Evolutionary conservation across 2,797 vertebrate genomes (phyloP), one percentile per base, ranked within the genome.

Genomic region (Phylloscopus collybita): DNA sequence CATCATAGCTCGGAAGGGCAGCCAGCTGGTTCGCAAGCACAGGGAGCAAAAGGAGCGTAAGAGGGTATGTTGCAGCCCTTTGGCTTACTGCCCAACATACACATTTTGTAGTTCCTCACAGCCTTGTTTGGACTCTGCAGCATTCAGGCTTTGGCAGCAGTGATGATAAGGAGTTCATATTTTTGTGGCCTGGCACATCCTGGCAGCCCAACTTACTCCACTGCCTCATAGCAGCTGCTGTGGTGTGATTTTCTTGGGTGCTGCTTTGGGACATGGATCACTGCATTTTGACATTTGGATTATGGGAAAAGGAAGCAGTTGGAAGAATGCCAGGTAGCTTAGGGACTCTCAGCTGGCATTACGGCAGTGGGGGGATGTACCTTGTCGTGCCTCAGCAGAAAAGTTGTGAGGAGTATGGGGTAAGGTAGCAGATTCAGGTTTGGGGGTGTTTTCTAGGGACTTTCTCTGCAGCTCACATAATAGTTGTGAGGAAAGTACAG

Each of bases 41-140:
- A 98, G 99, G 60, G 99, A 99, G 94, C 99, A 99, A 88, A 99
- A 99, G 96, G 99, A 99, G 64, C 98, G 99, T 56, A 99, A 99
- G 92, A 99, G 99, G 99, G 99, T 99, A 90, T 22, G 96, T 49
- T 84, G 73, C 19, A 30, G 66, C 19, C 16, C 50, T 56, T 40
- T 45, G n/a, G 13, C 40, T 75, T 70, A 26, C 36, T 54, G 5
- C 17, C 4, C 3, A 0, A 47, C 13, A 5, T 61, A 11, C 13
- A 0, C 0, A 0, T 51, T 57, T 3, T 1, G 6, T 22, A 16
- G 34, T 16, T 64, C 12, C n/a, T 91, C 29, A 10, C 29, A 61
- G 42, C 40, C 51, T 21, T 57, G 38, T 56, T 27, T 67, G 50
- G 69, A 6, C 44, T 51, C 34, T 50, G 57, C 61, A 50, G 45